A percentile compares a stretch with the other conserved stretches of the same genome.
phyloP scores from a whole-genome alignment of 2,113 vertebrate genomes.

The Penelope pileata region DNA sequence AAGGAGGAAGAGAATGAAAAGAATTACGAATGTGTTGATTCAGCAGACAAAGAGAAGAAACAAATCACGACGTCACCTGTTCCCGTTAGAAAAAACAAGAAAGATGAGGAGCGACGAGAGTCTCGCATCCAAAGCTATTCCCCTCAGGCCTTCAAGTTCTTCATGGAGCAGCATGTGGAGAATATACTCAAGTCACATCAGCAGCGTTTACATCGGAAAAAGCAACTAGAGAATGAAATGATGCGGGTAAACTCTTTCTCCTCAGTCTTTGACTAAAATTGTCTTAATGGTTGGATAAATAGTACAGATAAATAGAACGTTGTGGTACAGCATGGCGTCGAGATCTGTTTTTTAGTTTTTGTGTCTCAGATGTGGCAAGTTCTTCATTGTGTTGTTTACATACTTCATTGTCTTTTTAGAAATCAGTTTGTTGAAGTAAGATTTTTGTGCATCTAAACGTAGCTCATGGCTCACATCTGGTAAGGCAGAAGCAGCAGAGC shows the following conservation, averaged over 20 bases:
- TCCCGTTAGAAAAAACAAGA: constrained; percentile 91
- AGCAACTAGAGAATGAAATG: constrained; percentile 98
- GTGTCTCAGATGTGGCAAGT: not conserved
- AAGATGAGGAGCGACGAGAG: constrained; percentile 90
- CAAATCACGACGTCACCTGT: constrained; percentile 97
- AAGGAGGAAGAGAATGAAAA: constrained; percentile 83
- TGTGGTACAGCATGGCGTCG: not conserved
- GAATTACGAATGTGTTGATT: constrained; percentile 63
- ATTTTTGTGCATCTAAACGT: not conserved
- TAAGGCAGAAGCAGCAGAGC: not conserved
- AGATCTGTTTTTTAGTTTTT: not conserved
- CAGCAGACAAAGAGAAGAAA: constrained; percentile 91
- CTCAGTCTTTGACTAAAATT: constrained; percentile 1
- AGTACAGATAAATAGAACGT: not conserved
- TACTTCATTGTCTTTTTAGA: not conserved
- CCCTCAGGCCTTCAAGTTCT: constrained; percentile 99
- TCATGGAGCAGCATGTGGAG: constrained; percentile 99
- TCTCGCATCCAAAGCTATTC: constrained; percentile 91
- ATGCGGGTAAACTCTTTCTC: constrained; percentile 85
- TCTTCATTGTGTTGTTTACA: not conserved
- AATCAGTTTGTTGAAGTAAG: not conserved
- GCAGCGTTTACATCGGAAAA: constrained; percentile 91
- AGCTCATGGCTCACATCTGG: not conserved
- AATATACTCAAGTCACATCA: constrained; percentile 98
- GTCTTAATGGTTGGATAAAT: not conserved